Percentiles rank a stretch among this genome's conserved stretches.
These are phyloP conservation scores for Lycocerus yunnanus DNA, from an alignment of 2,888 invertebrate genomes.

Conservation along the genomic window DNA sequence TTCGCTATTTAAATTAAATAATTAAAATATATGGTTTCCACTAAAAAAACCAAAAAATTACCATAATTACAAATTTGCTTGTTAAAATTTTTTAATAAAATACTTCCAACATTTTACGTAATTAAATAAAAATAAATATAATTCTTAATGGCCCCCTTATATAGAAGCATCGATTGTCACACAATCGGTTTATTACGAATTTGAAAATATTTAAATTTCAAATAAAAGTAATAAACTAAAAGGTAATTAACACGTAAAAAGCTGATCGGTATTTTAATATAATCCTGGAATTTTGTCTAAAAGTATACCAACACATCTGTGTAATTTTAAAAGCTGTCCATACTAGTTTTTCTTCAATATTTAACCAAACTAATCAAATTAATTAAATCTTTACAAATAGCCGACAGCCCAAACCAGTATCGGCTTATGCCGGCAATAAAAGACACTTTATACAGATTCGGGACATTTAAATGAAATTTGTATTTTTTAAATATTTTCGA, in stretches of 20 bases:
- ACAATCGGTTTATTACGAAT: not conserved
- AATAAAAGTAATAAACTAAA: not conserved
- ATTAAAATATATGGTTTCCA: not conserved
- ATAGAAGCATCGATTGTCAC: not conserved
- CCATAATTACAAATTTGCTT: not conserved
- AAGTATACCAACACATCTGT: not conserved
- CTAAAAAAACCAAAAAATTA: not conserved
- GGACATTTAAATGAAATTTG: constrained; percentile 28
- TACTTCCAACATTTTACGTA: not conserved
- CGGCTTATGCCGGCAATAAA: constrained; percentile 23
- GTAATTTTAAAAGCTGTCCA: not conserved
- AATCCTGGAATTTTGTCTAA: not conserved
- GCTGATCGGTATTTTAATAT: not conserved
- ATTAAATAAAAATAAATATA: not conserved
- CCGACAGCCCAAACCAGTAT: constrained; percentile 30
- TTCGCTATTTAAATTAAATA: not conserved
- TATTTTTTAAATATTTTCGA: constrained; percentile 18
- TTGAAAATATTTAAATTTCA: not conserved
- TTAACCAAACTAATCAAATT: constrained; percentile 33
- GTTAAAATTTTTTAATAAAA: not conserved
- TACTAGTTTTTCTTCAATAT: constrained; percentile 6
- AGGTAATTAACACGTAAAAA: not conserved
- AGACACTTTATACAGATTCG: constrained; percentile 20
- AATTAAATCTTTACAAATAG: constrained; percentile 34
- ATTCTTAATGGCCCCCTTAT: not conserved